Evolutionary conservation across 2,113 vertebrate genomes (phyloP).

Genomic region (Carassius carassius): DNA sequence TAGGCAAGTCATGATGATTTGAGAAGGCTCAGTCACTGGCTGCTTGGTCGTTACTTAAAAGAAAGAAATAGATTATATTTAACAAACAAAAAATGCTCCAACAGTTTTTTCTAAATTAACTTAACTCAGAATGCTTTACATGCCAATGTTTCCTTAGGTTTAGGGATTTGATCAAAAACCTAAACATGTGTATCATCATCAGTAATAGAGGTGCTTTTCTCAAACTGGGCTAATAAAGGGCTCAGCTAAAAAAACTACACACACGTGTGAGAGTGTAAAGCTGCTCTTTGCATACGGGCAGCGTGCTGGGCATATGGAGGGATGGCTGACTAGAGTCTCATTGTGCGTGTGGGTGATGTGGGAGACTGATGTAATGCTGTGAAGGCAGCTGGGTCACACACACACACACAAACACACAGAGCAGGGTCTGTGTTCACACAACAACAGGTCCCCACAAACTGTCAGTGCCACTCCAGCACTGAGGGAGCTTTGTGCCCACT

Average conservation of each 20-base stretch:
- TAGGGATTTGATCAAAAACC: background rate
- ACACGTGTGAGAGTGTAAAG: slow-evolving; percentile 33
- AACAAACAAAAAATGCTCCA: too few relatives aligned
- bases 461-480: slow-evolving; percentile 63
- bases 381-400: slow-evolving; percentile 58
- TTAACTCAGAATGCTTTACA: too few relatives aligned
- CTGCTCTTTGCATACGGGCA: slow-evolving; percentile 29
- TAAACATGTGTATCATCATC: too few relatives aligned
- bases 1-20: too few relatives aligned
- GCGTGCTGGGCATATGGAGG: slow-evolving; percentile 49
- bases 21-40: too few relatives aligned
- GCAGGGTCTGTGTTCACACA: slow-evolving; percentile 66
- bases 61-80: too few relatives aligned
- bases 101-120: too few relatives aligned
- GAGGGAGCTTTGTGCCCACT: slow-evolving; percentile 53
- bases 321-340: slow-evolving; percentile 25
- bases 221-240: background rate
- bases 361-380: slow-evolving; percentile 53
- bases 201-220: background rate
- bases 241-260: background rate
- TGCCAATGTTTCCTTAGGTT: background rate
- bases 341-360: slow-evolving; percentile 40
- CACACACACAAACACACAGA: slow-evolving; percentile 68
- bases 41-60: too few relatives aligned
- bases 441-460: slow-evolving; percentile 66